Conservation (phyloP, 2,888 invertebrate genomes). For the Acleris holmiana region DNA sequence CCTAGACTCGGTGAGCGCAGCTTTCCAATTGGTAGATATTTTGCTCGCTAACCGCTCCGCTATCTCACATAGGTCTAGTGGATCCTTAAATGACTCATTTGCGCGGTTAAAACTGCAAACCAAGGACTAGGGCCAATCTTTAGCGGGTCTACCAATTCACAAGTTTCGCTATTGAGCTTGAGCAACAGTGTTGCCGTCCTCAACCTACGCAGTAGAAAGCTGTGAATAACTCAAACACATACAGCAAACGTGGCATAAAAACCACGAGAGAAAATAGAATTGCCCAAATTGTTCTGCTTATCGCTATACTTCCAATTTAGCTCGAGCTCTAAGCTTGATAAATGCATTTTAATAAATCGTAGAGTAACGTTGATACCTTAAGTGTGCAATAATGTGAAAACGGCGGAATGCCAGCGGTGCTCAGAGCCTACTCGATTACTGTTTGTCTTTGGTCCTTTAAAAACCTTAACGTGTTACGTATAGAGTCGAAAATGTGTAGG, state of each 20-base stretch:
- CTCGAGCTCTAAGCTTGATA: slow-evolving; percentile 50
- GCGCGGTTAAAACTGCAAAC: no score
- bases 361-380: neutral
- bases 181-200: neutral
- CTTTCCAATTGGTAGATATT: no score
- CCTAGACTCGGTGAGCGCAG: no score
- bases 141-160: no score
- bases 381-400: slow-evolving; percentile 19
- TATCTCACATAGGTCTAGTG: no score
- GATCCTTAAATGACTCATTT: no score
- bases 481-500: no score
- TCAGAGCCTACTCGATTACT: slow-evolving; percentile 15
- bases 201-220: neutral
- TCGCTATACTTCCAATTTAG: slow-evolving; percentile 41
- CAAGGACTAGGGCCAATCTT: no score
- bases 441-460: neutral
- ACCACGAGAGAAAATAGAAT: slow-evolving; percentile 16
- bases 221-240: slow-evolving; percentile 2
- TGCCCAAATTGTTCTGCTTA: slow-evolving; percentile 42
- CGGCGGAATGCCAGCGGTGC: slow-evolving; percentile 15
- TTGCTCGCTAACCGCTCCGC: no score
- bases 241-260: slow-evolving; percentile 1
- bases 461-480: no score
- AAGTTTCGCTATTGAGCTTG: no score
- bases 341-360: slow-evolving; percentile 53